Evolutionary conservation across 1,140 invertebrate genomes (phyloP).

Genomic region (Ceratosolen fusciceps): DNA sequence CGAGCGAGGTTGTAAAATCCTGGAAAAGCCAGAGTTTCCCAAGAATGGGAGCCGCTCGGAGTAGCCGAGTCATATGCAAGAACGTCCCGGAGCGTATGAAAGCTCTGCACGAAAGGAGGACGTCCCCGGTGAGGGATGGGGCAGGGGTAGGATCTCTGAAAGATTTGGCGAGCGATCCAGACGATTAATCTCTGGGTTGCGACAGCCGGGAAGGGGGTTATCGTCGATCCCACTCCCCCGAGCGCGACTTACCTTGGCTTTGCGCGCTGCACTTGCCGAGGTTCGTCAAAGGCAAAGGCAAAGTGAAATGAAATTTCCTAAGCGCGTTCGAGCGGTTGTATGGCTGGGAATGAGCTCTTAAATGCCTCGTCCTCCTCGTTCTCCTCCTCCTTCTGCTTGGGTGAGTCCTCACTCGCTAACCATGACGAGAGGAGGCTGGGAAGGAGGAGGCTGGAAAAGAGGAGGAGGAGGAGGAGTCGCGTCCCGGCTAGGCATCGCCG

Average conservation of each 20-base stretch:
- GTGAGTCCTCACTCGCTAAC: no score
- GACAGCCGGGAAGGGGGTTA: no score
- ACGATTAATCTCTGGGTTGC: neutral
- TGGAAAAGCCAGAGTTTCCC: neutral
- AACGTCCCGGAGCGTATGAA: neutral
- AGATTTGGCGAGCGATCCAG: conserved; percentile 11
- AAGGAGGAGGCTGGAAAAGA: neutral
- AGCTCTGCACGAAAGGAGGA: conserved; percentile 1
- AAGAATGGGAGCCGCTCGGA: neutral
- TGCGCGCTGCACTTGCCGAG: neutral
- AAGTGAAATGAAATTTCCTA: conserved; percentile 4
- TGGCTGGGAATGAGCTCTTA: no score
- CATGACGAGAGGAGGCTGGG: neutral
- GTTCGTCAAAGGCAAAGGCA: neutral
- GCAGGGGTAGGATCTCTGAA: no score
- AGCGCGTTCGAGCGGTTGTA: no score
- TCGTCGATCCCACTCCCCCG: neutral
- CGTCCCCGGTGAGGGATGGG: neutral
- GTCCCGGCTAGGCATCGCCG: neutral
- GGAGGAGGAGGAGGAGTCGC: neutral
- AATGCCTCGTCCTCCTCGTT: no score
- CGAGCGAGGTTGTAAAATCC: neutral
- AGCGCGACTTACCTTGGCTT: neutral
- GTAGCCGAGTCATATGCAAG: neutral
- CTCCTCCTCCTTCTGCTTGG: no score